Percentiles rank a stretch among this genome's conserved stretches.
Conservation (phyloP, 53 echinoderm and acorn worm species). For the Arbacia lixula region DNA sequence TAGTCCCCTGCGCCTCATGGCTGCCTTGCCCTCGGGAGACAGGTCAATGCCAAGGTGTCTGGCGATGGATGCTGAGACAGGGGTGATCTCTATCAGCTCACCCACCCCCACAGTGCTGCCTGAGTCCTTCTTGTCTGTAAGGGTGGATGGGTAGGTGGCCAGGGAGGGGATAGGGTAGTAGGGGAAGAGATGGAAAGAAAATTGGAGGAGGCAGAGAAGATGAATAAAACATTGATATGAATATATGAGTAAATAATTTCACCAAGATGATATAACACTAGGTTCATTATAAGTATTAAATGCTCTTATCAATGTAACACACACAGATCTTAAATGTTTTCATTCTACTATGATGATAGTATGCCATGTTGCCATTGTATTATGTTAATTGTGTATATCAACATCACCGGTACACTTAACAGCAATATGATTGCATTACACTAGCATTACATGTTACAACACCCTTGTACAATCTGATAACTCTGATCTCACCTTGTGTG, state of each 20-base stretch:
- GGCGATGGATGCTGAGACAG: constrained; percentile 96
- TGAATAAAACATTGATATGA: neutral
- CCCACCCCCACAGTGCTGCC: constrained; percentile 89
- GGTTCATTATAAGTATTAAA: no score
- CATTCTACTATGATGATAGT: no score
- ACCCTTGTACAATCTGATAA: no score
- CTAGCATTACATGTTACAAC: no score
- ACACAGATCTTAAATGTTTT: no score
- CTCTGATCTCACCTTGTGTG: constrained; percentile 48
- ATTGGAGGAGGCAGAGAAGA: neutral
- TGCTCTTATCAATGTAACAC: no score
- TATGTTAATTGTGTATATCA: no score
- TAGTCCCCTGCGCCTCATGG: constrained; percentile 93
- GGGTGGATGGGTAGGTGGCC: neutral
- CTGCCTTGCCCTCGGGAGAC: constrained; percentile 93
- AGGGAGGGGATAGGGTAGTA: no score
- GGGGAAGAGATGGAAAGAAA: neutral
- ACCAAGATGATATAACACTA: no score
- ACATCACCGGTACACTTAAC: no score
- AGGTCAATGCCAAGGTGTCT: constrained; percentile 98
- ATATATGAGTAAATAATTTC: neutral
- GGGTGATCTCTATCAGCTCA: constrained; percentile 93
- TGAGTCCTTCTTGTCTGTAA: constrained; percentile 87
- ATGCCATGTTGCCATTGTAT: no score
- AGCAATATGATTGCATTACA: no score